Evolutionary conservation across 2,888 invertebrate genomes (phyloP).

Genomic region (Thecophora atra): DNA sequence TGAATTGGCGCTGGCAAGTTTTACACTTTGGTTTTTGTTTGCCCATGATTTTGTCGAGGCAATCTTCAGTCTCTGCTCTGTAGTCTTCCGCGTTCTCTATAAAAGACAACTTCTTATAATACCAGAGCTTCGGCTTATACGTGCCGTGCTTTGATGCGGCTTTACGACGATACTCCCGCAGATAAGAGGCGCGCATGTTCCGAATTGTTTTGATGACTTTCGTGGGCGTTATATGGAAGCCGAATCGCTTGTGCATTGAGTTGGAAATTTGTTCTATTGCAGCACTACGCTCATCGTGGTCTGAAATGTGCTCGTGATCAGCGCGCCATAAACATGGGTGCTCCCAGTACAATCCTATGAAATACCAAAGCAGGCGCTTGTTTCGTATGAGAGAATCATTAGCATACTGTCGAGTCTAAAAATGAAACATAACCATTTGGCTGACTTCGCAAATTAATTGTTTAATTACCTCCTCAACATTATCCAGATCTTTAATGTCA

Average conservation of each 20-base stretch:
- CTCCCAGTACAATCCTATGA: conserved; percentile 26
- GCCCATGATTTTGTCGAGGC: neutral
- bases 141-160: neutral
- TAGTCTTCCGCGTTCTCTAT: conserved; percentile 22
- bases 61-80: neutral
- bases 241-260: conserved; percentile 22
- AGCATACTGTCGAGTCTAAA: neutral
- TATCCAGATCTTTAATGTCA: neutral
- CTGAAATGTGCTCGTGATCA: conserved; percentile 18
- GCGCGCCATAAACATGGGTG: conserved; percentile 31
- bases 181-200: conserved; percentile 30
- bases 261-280: conserved; percentile 23
- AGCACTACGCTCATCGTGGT: neutral
- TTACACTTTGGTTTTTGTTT: conserved; percentile 1
- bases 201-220: conserved; percentile 25
- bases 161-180: conserved; percentile 26
- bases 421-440: neutral
- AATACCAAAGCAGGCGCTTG: conserved; percentile 29
- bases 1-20: conserved; percentile 20
- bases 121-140: conserved; percentile 29
- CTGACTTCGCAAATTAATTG: neutral
- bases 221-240: conserved; percentile 11
- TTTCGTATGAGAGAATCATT: conserved; percentile 21
- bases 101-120: conserved; percentile 25
- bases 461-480: neutral